Conservation (phyloP, 1,140 invertebrate genomes). For the Diprion similis region DNA sequence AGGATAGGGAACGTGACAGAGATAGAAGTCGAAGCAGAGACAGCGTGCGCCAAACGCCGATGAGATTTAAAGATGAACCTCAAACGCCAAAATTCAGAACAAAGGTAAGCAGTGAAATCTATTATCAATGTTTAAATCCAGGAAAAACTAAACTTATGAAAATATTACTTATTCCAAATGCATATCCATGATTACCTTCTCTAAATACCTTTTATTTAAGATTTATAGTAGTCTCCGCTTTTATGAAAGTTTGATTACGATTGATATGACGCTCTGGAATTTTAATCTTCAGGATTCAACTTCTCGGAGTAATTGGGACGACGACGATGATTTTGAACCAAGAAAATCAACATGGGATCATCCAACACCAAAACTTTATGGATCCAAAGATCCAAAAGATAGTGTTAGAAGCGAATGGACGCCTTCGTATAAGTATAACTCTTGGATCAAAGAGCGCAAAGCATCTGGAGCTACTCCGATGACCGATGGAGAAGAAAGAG, state of each 20-base stretch:
- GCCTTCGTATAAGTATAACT: conserved; percentile 85
- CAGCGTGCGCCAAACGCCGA: conserved; percentile 62
- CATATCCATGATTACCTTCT: no score
- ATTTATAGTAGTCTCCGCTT: conserved; percentile 1
- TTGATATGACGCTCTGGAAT: conserved; percentile 37
- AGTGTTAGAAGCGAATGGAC: conserved; percentile 75
- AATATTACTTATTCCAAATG: no score
- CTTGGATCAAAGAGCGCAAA: conserved; percentile 76
- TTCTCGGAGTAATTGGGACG: conserved; percentile 87
- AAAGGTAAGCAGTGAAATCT: conserved; percentile 34
- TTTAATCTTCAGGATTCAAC: conserved; percentile 73
- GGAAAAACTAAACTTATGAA: no score
- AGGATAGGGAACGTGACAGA: conserved; percentile 45
- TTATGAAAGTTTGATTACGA: conserved; percentile 5
- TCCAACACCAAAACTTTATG: conserved; percentile 78
- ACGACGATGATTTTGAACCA: conserved; percentile 77
- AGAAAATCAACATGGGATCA: conserved; percentile 89
- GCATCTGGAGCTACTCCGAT: conserved; percentile 68
- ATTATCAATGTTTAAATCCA: no score
- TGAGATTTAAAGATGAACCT: conserved; percentile 78
- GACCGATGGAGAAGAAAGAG: conserved; percentile 72
- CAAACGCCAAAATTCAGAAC: conserved; percentile 72
- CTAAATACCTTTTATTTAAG: not conserved
- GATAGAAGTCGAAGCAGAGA: conserved; percentile 45
- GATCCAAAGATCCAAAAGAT: conserved; percentile 54